phyloP scores from a whole-genome alignment of 2,888 invertebrate species.

The Poecilobothrus nobilitatus region DNA sequence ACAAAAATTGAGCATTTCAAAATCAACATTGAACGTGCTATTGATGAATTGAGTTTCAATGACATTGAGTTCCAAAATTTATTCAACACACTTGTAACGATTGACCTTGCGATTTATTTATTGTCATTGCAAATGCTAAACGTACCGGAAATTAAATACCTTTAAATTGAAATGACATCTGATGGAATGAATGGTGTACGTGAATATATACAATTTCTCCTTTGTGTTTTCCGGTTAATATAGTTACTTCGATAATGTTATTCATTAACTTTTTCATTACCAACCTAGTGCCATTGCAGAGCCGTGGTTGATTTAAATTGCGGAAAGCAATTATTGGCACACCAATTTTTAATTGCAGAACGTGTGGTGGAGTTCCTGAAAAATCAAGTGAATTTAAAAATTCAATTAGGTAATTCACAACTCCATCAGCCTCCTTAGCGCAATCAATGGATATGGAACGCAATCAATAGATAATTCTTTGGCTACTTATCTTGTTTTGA shows the following conservation, averaged over 20 bases:
- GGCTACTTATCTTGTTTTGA: too few relatives aligned
- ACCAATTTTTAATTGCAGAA: too few relatives aligned
- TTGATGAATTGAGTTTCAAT: too few relatives aligned
- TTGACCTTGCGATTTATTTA: constrained; percentile 32
- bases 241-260: too few relatives aligned
- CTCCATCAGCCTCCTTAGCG: constrained; percentile 20
- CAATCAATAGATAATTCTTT: too few relatives aligned
- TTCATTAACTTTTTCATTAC: constrained; percentile 4
- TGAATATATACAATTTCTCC: constrained; percentile 29
- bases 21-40: too few relatives aligned
- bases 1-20: too few relatives aligned
- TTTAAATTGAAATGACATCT: too few relatives aligned
- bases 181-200: constrained; percentile 25
- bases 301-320: constrained; percentile 25
- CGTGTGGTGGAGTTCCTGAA: constrained; percentile 20
- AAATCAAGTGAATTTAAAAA: constrained; percentile 22
- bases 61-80: too few relatives aligned
- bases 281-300: too few relatives aligned
- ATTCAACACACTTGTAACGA: constrained; percentile 28
- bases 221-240: too few relatives aligned
- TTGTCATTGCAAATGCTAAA: constrained; percentile 32
- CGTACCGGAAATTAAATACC: constrained; percentile 16
- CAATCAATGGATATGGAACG: too few relatives aligned
- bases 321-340: constrained; percentile 28
- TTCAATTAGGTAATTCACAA: constrained; percentile 22